Evolutionary conservation across 2,888 invertebrate genomes (phyloP).

Genomic region (Mesoligia furuncula): DNA sequence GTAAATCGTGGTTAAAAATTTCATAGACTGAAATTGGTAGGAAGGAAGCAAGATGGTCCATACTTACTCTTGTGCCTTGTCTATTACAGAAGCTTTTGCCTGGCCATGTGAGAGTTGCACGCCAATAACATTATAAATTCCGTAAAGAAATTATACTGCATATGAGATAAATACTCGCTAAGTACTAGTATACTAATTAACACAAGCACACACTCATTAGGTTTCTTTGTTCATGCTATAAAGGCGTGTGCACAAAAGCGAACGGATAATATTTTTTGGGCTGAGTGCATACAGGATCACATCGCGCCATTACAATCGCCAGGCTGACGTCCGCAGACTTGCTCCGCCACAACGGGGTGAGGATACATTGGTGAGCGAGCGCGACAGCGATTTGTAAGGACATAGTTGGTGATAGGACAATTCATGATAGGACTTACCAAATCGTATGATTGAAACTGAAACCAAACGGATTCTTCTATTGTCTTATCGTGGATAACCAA

Average conservation of each 20-base stretch:
- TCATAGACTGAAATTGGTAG: not conserved
- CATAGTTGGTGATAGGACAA: not conserved
- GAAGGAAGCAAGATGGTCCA: not conserved
- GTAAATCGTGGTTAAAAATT: not conserved
- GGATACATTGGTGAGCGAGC: conserved; percentile 20
- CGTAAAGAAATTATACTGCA: not conserved
- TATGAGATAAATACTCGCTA: conserved; percentile 34
- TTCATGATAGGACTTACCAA: no score
- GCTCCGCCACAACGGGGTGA: conserved; percentile 68
- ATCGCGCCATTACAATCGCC: conserved; percentile 82
- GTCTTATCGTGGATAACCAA: not conserved
- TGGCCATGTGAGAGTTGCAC: not conserved
- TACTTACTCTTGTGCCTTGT: not conserved
- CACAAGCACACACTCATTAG: conserved; percentile 56
- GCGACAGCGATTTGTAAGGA: not conserved
- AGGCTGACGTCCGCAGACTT: conserved; percentile 83
- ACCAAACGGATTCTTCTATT: not conserved
- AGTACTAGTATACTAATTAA: conserved; percentile 51
- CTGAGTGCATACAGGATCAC: conserved; percentile 72
- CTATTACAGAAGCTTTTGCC: not conserved
- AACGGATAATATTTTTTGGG: conserved; percentile 70
- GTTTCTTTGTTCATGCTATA: conserved; percentile 60
- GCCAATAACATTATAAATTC: not conserved
- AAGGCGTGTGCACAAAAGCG: conserved; percentile 64
- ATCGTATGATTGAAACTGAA: no score